These are phyloP conservation scores for Acanthaster planci DNA, from an alignment of 35 echinoderm and acorn worm genomes.

Conservation along the genomic window DNA sequence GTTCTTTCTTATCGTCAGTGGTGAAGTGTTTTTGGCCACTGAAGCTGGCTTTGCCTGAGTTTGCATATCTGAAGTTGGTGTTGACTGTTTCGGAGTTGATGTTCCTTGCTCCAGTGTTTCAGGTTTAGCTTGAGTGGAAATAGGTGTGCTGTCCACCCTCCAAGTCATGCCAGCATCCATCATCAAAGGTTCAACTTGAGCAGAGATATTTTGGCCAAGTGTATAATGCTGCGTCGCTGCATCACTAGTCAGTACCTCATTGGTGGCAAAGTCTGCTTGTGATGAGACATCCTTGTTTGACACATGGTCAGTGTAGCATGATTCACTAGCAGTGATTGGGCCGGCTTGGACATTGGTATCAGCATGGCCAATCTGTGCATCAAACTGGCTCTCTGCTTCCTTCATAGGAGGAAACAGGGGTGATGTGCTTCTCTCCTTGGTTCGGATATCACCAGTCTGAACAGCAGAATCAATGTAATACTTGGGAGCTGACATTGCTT, in stretches of 20 bases:
- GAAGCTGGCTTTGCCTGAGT: conserved; percentile 21
- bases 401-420: background rate
- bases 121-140: conserved; percentile 37
- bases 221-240: background rate
- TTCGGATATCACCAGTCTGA: background rate
- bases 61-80: conserved; percentile 19
- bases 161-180: background rate
- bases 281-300: background rate
- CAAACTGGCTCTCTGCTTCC: conserved; percentile 13
- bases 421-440: conserved; percentile 4
- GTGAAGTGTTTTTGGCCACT: conserved; percentile 36
- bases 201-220: background rate
- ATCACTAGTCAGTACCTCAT: background rate
- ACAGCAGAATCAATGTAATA: conserved; percentile 6
- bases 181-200: conserved; percentile 44
- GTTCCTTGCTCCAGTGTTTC: conserved; percentile 40
- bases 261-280: conserved; percentile 5
- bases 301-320: background rate
- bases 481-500: background rate
- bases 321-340: conserved; percentile 15
- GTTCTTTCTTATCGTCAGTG: conserved; percentile 19
- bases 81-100: conserved; percentile 16
- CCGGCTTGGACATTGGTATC: background rate
- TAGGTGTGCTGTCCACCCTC: background rate
- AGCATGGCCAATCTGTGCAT: background rate